These are phyloP conservation scores for Heloderma charlesbogerti DNA, from an alignment of 2,113 vertebrate genomes.

Conservation along the genomic window DNA sequence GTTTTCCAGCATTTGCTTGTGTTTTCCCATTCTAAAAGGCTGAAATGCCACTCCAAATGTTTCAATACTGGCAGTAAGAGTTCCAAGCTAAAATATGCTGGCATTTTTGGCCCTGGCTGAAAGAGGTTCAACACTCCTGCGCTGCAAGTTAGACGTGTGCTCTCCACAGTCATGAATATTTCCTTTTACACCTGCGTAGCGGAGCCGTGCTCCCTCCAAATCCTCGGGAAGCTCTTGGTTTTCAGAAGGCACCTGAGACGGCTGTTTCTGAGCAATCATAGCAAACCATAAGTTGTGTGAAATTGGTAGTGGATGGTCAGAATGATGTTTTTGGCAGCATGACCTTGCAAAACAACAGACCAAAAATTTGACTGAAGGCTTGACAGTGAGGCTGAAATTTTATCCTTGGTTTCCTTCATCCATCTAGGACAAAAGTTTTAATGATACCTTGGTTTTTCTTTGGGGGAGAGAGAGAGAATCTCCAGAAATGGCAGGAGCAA, in stretches of 20 bases:
- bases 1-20: too few relatives aligned
- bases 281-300: conserved; percentile 67
- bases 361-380: conserved; percentile 58
- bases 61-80: too few relatives aligned
- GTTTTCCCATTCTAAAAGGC: too few relatives aligned
- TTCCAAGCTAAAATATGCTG: too few relatives aligned
- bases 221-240: conserved; percentile 61
- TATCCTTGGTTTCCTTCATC: neutral
- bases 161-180: neutral
- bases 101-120: too few relatives aligned
- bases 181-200: neutral
- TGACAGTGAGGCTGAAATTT: conserved; percentile 39
- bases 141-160: neutral
- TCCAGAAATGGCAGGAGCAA: too few relatives aligned
- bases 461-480: neutral
- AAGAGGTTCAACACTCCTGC: too few relatives aligned
- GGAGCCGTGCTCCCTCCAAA: conserved; percentile 53
- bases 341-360: conserved; percentile 61
- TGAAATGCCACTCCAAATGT: too few relatives aligned
- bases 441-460: neutral
- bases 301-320: conserved; percentile 59
- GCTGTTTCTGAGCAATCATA: neutral
- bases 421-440: neutral
- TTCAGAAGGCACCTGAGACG: conserved; percentile 63
- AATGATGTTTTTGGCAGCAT: conserved; percentile 60